phyloP scores from a whole-genome alignment of 2,113 vertebrate genomes.

The Sigmodon hispidus region DNA sequence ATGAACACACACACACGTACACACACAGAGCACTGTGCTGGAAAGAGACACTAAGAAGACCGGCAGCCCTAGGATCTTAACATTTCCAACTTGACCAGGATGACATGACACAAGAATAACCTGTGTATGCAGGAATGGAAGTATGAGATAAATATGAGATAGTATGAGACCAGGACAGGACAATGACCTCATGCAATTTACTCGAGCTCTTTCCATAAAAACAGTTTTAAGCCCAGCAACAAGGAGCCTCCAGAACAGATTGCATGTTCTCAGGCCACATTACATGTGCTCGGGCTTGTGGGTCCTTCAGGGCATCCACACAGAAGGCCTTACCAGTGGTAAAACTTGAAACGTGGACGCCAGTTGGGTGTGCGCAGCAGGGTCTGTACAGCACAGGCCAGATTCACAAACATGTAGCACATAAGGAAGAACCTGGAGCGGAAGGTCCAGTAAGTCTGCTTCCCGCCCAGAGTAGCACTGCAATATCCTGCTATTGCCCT shows the following conservation, averaged over 20 bases:
- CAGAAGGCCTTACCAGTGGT: conserved; percentile 90
- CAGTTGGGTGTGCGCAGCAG: conserved; percentile 96
- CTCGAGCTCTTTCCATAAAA: not conserved
- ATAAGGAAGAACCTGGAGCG: conserved; percentile 93
- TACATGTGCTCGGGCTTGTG: not conserved
- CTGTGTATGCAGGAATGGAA: too few relatives aligned
- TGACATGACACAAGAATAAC: not conserved
- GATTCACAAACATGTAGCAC: conserved; percentile 98
- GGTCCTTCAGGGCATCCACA: too few relatives aligned
- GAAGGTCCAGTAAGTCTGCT: not conserved
- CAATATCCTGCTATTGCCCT: fast-evolving
- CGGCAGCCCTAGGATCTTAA: not conserved
- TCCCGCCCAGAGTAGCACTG: not conserved
- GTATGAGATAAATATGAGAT: too few relatives aligned
- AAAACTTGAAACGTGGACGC: conserved; percentile 97
- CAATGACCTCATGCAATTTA: not conserved
- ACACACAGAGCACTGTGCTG: not conserved
- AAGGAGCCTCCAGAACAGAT: not conserved
- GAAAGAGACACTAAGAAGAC: not conserved
- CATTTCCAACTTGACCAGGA: not conserved
- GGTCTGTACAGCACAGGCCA: conserved; percentile 96
- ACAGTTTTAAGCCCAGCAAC: not conserved
- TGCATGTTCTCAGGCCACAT: too few relatives aligned
- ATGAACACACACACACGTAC: too few relatives aligned
- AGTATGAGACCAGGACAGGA: not conserved